Percentiles rank a stretch among this genome's conserved stretches.
These are phyloP conservation scores for Centroberyx gerrardi DNA, from an alignment of 2,797 vertebrate genomes.

Conservation along the genomic window DNA sequence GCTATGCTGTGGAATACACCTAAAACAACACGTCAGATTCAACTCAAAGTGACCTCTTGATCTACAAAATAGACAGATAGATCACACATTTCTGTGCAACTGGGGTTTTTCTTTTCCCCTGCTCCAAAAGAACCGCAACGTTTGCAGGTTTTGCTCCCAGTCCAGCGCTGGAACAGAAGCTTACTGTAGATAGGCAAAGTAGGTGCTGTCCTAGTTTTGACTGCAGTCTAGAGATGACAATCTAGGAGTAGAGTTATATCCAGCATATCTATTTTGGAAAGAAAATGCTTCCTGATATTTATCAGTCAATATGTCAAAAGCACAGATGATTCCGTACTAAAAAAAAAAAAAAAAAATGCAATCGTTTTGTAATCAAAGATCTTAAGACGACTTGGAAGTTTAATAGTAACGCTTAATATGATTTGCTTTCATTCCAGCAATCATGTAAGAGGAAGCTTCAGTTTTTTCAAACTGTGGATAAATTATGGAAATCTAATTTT, in stretches of 20 bases:
- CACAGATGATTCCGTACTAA: no score
- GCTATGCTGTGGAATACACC: slow-evolving; percentile 8
- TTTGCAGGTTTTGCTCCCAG: neutral
- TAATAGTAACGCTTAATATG: no score
- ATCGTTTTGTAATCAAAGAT: no score
- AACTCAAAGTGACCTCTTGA: slow-evolving; percentile 23
- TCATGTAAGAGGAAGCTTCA: no score
- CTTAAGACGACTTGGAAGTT: no score
- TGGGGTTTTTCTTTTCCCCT: neutral
- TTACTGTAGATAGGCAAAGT: neutral
- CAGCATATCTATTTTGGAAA: no score
- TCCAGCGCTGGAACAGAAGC: neutral
- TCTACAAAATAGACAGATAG: neutral
- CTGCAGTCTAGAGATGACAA: neutral
- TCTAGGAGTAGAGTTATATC: no score
- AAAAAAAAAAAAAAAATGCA: no score
- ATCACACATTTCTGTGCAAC: neutral
- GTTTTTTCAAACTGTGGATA: neutral
- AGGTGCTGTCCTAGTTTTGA: neutral
- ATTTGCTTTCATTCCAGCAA: no score
- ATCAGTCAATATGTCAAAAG: no score
- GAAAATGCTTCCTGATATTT: no score
- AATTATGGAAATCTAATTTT: neutral
- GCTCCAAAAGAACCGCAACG: neutral
- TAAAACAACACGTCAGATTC: slow-evolving; percentile 30